Base-by-base conservation (phyloP, 2,113 vertebrate genomes). In the Tringa solitaria region DNA sequence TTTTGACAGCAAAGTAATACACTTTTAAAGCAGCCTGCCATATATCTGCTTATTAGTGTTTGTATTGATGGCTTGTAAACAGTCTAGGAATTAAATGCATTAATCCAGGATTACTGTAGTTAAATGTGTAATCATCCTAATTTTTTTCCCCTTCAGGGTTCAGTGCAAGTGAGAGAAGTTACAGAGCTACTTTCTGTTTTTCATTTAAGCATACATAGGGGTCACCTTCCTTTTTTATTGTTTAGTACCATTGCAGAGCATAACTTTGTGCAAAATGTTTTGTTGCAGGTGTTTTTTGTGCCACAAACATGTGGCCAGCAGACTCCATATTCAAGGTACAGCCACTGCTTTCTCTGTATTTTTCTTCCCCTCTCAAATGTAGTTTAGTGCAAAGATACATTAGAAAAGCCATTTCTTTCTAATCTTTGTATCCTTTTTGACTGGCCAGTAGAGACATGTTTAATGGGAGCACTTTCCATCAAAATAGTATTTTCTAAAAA, bases 31-130 rank as follows among this genome's bases (percentile, higher is more conserved):
- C 60, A 92, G 9, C 35, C 33, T 93, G 56, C 39, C 43, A 32
- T 90, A 23, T 80, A 93, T 94, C 72, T 92, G 33, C 53, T 75
- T 87, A 79, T 76, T 93, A 88, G 43, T 95, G 32, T 89, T 89
- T 91, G n/a, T 90, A 61, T 33, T 87, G 69, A 46, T 53, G 35
- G n/a, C 53, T 90, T 84, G 69, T 93, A 93, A 96, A 92, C 65
- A 89, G 32, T 57, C n/a, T 45, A 65, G n/a, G 43, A 87, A 92
- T 89, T 91, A 90, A 84, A 64, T 57, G 32, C 20, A 39, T 94
- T 84, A 90, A 97, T 90, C 72, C 64, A 90, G 79, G 46, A 78
- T 93, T 92, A 70, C 69, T 64, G 30, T 43, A 63, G 56, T 89
- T 86, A 77, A 86, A 72, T 72, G 24, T 86, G 51, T 90, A 93